Evolutionary conservation across 2,797 vertebrate species (phyloP).

Genomic region (Pantherophis vulpinus): DNA sequence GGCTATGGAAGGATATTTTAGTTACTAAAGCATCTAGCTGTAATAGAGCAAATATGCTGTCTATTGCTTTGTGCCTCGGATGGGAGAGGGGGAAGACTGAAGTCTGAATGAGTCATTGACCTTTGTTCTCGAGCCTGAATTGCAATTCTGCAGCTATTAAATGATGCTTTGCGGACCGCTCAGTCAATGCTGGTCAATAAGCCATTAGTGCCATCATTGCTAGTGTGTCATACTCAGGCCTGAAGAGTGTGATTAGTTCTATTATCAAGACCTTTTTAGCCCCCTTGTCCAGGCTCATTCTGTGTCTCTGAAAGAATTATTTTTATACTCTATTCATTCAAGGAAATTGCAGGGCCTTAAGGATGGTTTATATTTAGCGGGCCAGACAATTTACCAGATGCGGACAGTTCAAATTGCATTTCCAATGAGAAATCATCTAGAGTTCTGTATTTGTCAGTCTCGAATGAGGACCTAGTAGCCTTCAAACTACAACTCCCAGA

Average conservation of each 20-base stretch:
- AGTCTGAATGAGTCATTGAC: conserved; percentile 47
- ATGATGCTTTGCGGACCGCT: conserved; percentile 41
- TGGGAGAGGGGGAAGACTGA: conserved; percentile 5
- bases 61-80: background rate
- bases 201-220: conserved; percentile 45
- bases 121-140: conserved; percentile 46
- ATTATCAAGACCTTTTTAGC: conserved; percentile 47
- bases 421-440: background rate
- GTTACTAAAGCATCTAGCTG: background rate
- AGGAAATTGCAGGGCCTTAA: conserved; percentile 16
- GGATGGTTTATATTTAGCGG: background rate
- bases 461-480: background rate
- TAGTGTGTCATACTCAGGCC: conserved; percentile 33
- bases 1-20: background rate
- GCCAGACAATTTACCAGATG: background rate
- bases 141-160: conserved; percentile 50
- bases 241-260: conserved; percentile 43
- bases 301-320: conserved; percentile 28
- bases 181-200: conserved; percentile 50
- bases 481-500: background rate
- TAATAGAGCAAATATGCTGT: background rate
- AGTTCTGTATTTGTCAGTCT: background rate
- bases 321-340: background rate
- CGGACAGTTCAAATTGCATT: background rate
- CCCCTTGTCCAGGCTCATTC: conserved; percentile 21